Percentiles rank a stretch among this genome's conserved stretches.
Conservation (phyloP, 2,113 vertebrate genomes). For the Rattus rattus region DNA sequence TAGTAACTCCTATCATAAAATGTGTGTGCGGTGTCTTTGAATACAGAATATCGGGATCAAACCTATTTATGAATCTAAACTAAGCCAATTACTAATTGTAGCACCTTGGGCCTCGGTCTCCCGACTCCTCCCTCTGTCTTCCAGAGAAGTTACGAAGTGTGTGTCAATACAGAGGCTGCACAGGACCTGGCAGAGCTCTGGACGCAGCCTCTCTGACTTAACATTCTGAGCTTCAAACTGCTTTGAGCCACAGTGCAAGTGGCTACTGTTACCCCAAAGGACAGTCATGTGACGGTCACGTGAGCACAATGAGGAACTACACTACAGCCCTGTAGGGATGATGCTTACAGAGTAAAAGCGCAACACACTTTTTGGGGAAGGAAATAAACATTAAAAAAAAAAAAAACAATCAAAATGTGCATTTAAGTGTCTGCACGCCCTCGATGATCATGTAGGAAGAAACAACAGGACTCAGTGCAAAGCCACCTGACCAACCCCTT, state of each 20-base stretch:
- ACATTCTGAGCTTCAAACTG: background rate
- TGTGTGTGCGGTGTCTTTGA: background rate
- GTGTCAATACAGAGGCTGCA: background rate
- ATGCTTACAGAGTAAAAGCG: background rate
- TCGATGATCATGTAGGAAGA: background rate
- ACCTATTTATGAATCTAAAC: background rate
- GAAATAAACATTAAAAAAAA: no score
- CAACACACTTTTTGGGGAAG: background rate
- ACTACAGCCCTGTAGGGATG: background rate
- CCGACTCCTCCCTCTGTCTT: background rate
- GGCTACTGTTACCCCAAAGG: background rate
- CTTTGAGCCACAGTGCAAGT: background rate
- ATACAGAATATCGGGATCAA: background rate
- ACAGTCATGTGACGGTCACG: background rate
- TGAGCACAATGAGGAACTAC: background rate
- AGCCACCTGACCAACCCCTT: background rate
- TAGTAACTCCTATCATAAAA: background rate
- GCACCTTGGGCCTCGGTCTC: slow-evolving; percentile 31
- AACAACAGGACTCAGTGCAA: background rate
- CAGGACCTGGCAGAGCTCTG: background rate
- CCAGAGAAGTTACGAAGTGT: background rate
- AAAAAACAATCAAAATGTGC: slow-evolving; percentile 15
- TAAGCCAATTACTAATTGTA: background rate
- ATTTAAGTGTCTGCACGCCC: slow-evolving; percentile 33
- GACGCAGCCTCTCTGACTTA: background rate